These are phyloP conservation scores for Pollimyrus isidori DNA, from an alignment of 2,113 vertebrate genomes.

Conservation along the genomic window DNA sequence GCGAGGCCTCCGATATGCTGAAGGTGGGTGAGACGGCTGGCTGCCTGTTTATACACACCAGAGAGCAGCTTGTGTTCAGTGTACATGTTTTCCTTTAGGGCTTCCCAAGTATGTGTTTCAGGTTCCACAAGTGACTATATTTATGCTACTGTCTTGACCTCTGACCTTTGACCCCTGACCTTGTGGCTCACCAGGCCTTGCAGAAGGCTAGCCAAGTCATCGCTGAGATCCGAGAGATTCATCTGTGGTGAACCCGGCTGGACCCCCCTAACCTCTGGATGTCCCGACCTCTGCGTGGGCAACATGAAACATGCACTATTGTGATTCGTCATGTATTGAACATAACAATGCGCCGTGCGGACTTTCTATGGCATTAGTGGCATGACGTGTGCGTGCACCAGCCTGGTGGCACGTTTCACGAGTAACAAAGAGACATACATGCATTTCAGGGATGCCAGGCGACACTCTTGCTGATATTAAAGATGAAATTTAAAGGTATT, in stretches of 20 bases:
- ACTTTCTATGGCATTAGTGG: conserved; percentile 55
- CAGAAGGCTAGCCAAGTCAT: conserved; percentile 98
- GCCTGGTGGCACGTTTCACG: conserved; percentile 41
- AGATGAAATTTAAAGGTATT: conserved; percentile 40
- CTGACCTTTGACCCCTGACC: not conserved
- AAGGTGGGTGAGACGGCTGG: conserved; percentile 60
- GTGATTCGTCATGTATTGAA: conserved; percentile 63
- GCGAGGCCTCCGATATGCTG: conserved; percentile 93
- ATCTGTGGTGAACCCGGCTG: conserved; percentile 78
- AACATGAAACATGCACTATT: conserved; percentile 51
- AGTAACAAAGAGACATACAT: conserved; percentile 31
- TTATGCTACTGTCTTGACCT: not conserved
- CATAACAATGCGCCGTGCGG: conserved; percentile 67
- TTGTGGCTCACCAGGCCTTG: conserved; percentile 61
- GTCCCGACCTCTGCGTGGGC: not conserved
- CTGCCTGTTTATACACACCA: not conserved
- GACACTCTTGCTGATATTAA: conserved; percentile 52
- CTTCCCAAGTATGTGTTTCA: not conserved
- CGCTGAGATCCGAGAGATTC: conserved; percentile 94
- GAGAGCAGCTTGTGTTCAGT: not conserved
- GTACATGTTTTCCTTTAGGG: not conserved
- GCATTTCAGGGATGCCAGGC: conserved; percentile 35
- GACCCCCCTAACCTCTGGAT: not conserved
- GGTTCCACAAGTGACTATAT: not conserved
- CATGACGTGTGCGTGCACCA: conserved; percentile 25